A percentile compares a stretch with the other conserved stretches of the same genome.
These are phyloP conservation scores for Boleophthalmus pectinirostris DNA, from an alignment of 2,113 vertebrate species.

Conservation along the genomic window DNA sequence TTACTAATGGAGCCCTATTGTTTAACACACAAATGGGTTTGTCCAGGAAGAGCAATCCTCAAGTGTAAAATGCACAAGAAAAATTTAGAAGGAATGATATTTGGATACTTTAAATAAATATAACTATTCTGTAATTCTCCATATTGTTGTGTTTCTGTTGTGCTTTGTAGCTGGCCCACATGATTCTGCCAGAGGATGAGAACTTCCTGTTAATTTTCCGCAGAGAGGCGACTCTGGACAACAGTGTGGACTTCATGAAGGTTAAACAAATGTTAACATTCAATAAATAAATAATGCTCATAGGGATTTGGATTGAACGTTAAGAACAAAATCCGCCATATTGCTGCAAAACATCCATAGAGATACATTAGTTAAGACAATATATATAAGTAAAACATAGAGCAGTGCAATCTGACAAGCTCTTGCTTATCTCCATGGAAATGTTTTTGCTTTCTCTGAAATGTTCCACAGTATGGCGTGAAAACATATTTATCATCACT, in stretches of 20 bases:
- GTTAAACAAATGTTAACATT: conserved; percentile 60
- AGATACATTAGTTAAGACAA: too few species aligned
- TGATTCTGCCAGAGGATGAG: conserved; percentile 91
- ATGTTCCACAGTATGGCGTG: too few species aligned
- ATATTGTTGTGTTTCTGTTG: conserved; percentile 16
- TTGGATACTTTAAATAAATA: neutral
- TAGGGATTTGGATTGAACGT: too few species aligned
- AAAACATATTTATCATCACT: too few species aligned
- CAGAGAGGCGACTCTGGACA: conserved; percentile 88
- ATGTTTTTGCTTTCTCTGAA: too few species aligned
- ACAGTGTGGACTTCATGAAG: conserved; percentile 96
- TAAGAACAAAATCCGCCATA: too few species aligned
- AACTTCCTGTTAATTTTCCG: conserved; percentile 93
- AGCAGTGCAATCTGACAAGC: too few species aligned
- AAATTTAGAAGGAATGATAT: neutral
- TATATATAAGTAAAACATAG: too few species aligned
- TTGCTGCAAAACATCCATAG: too few species aligned
- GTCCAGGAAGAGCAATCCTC: neutral
- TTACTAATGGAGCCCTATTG: conserved; percentile 59
- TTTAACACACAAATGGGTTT: conserved; percentile 22
- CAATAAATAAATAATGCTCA: neutral
- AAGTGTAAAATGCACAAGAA: neutral
- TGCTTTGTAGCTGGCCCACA: conserved; percentile 84
- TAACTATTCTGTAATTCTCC: neutral
- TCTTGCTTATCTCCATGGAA: too few species aligned